These are phyloP conservation scores for Lepidothrix coronata DNA, from an alignment of 2,113 vertebrate species.

Conservation along the genomic window DNA sequence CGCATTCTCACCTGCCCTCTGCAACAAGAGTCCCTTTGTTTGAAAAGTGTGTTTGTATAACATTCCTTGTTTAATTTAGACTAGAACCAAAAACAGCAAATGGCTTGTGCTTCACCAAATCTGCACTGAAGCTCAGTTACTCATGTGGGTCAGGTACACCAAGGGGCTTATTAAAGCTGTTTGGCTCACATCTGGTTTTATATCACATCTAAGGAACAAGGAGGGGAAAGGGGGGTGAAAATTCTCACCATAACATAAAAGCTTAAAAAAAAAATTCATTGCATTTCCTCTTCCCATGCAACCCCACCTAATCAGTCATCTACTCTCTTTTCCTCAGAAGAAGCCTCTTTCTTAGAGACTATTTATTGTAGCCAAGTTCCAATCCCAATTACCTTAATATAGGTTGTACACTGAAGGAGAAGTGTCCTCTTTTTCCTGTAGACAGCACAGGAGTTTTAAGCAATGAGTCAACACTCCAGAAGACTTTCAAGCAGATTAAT, in stretches of 20 bases:
- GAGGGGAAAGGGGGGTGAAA: neutral
- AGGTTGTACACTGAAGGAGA: neutral
- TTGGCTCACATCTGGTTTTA: neutral
- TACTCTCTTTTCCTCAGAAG: neutral
- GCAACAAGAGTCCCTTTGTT: conserved; percentile 55
- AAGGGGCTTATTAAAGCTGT: neutral
- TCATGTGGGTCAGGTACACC: neutral
- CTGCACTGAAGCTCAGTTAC: neutral
- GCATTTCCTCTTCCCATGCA: neutral
- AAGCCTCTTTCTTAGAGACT: neutral
- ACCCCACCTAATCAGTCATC: neutral
- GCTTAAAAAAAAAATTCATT: neutral
- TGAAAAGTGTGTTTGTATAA: conserved; percentile 13
- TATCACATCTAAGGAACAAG: neutral
- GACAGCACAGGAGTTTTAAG: neutral
- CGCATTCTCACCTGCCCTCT: conserved; percentile 40
- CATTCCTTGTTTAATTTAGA: conserved; percentile 19
- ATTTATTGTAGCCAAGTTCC: neutral
- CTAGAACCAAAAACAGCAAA: conserved; percentile 1
- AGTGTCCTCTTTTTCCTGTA: neutral
- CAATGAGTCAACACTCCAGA: neutral
- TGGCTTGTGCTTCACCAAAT: neutral
- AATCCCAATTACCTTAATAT: neutral
- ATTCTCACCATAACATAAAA: neutral
- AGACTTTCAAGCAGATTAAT: neutral